These are phyloP conservation scores for Odontophorus gujanensis DNA, from an alignment of 2,113 vertebrate species.

Conservation along the genomic window DNA sequence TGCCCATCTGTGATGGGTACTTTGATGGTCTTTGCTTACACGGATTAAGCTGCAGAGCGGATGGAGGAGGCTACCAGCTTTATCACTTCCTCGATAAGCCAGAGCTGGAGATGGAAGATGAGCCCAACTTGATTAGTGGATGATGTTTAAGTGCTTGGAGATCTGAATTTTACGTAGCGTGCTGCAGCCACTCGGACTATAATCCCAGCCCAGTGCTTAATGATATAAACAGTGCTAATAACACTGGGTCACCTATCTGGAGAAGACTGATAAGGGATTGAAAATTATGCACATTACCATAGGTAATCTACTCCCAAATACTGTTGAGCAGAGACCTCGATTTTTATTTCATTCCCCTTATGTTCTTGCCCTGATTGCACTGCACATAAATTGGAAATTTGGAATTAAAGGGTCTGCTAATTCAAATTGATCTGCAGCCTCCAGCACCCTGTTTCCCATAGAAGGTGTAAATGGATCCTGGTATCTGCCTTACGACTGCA, in stretches of 20 bases:
- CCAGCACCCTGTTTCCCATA: neutral
- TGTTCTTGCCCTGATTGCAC: constrained; percentile 40
- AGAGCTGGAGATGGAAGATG: constrained; percentile 42
- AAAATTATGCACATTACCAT: constrained; percentile 68
- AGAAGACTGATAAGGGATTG: constrained; percentile 76
- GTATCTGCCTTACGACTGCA: neutral
- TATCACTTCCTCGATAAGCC: constrained; percentile 53
- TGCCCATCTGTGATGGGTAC: neutral
- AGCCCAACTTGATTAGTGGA: constrained; percentile 15
- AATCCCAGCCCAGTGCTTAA: constrained; percentile 69
- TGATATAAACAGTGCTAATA: constrained; percentile 72
- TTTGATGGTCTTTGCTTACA: neutral
- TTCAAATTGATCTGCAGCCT: constrained; percentile 45
- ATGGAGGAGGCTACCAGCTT: neutral
- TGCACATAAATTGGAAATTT: constrained; percentile 52
- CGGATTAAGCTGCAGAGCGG: neutral
- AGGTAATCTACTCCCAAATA: constrained; percentile 60
- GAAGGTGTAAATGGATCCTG: constrained; percentile 41
- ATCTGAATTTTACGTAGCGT: constrained; percentile 22
- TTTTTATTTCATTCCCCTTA: constrained; percentile 54
- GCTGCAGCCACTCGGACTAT: neutral
- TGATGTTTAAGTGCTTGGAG: constrained; percentile 45
- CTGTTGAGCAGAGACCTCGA: constrained; percentile 12
- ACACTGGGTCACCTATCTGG: constrained; percentile 77
- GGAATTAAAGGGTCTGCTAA: constrained; percentile 27